Conservation (phyloP, 2,888 invertebrate genomes). For the Dryocosmus kuriphilus region DNA sequence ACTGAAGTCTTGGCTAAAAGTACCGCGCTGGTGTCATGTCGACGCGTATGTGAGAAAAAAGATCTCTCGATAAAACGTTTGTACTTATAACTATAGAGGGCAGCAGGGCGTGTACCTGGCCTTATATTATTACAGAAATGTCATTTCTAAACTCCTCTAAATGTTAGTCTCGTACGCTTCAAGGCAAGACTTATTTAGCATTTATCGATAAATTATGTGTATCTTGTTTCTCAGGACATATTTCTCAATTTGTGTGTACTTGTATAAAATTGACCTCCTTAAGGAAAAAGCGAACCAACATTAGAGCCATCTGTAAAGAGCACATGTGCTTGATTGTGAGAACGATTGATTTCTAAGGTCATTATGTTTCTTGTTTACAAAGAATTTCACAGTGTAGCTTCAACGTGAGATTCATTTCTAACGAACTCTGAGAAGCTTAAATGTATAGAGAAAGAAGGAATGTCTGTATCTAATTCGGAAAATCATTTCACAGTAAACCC, state of each 20-base stretch:
- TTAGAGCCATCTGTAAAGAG: not conserved
- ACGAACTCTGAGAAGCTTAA: not conserved
- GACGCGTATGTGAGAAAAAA: not conserved
- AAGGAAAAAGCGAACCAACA: not conserved
- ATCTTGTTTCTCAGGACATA: not conserved
- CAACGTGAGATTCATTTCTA: not conserved
- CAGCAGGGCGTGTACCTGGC: not conserved
- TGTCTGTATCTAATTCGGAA: not conserved
- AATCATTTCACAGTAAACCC: no score
- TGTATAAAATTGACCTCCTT: not conserved
- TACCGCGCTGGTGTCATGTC: not conserved
- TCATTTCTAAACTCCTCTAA: not conserved
- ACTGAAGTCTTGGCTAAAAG: constrained; percentile 24
- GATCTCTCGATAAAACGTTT: not conserved
- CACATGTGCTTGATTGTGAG: not conserved
- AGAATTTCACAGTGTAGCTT: not conserved
- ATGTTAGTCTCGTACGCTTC: constrained; percentile 2
- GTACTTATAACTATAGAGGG: not conserved
- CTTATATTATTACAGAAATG: not conserved
- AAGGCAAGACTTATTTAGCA: not conserved
- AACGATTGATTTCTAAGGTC: not conserved
- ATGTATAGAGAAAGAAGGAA: not conserved
- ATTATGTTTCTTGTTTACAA: not conserved
- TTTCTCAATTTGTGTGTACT: not conserved
- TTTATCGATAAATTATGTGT: not conserved